These are phyloP conservation scores for Hemibagrus wyckioides DNA, from an alignment of 2,113 vertebrate genomes.

Conservation along the genomic window DNA sequence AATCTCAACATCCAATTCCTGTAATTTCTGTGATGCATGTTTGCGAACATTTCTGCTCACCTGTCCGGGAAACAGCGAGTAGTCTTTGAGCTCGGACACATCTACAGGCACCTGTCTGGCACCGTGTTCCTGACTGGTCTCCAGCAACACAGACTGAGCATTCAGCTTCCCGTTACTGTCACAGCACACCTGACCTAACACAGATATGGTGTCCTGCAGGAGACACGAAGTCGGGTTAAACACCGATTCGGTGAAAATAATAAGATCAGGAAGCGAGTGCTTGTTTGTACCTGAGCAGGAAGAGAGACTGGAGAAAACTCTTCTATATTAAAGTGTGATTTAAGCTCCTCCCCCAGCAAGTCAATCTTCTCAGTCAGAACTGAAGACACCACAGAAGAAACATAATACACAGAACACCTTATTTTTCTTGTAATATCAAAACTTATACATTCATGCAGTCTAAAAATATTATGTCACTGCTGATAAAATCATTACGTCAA, in stretches of 20 bases:
- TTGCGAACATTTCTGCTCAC: slow-evolving; percentile 62
- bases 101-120: slow-evolving; percentile 76
- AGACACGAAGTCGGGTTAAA: not conserved
- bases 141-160: slow-evolving; percentile 80
- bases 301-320: slow-evolving; percentile 76
- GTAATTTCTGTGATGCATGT: not conserved
- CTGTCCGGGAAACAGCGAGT: slow-evolving; percentile 92
- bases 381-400: slow-evolving; percentile 51
- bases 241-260: not conserved
- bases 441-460: not conserved
- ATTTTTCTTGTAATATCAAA: too few relatives aligned
- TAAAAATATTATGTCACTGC: not conserved
- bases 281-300: slow-evolving; percentile 80
- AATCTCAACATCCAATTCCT: not conserved
- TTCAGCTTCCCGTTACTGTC: slow-evolving; percentile 91
- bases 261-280: not conserved
- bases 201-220: slow-evolving; percentile 75
- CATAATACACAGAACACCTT: not conserved
- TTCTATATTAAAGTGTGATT: slow-evolving; percentile 79
- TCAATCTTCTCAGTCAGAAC: slow-evolving; percentile 82
- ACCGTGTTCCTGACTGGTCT: slow-evolving; percentile 78
- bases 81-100: slow-evolving; percentile 82
- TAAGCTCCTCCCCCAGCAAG: slow-evolving; percentile 79
- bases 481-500: not conserved
- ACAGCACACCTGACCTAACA: slow-evolving; percentile 84